Conservation (phyloP, 2,888 invertebrate species). For the Sepiola atlantica region DNA sequence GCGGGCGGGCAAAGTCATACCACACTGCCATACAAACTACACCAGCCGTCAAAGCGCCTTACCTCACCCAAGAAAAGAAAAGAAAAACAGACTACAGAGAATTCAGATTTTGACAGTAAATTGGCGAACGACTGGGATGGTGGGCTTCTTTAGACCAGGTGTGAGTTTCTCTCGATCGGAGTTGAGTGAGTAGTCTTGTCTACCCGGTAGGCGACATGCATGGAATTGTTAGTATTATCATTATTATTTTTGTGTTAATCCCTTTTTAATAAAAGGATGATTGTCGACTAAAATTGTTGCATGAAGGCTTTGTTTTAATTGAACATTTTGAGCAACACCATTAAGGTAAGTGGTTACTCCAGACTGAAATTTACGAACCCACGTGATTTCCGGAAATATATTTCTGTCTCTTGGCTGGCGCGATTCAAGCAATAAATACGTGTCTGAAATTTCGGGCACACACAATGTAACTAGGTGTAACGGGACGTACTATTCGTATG, state of each 20-base stretch:
- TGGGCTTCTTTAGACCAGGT: background rate
- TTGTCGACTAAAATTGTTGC: background rate
- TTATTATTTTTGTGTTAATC: background rate
- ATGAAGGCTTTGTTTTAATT: no score
- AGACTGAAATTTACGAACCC: no score
- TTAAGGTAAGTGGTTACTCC: no score
- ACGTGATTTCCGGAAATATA: no score
- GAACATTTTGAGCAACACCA: no score
- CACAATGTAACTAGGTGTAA: no score
- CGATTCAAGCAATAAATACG: no score
- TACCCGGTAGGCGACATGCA: background rate
- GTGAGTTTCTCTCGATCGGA: background rate
- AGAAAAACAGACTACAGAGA: background rate
- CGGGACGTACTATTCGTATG: no score
- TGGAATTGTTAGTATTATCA: background rate
- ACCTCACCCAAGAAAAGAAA: no score
- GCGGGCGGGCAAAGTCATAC: background rate
- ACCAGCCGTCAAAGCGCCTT: background rate
- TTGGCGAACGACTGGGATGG: background rate
- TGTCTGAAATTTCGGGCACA: no score
- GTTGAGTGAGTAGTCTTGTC: no score
- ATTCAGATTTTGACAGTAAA: constrained; percentile 2
- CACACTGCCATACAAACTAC: background rate
- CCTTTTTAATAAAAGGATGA: background rate
- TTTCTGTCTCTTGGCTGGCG: no score